A percentile compares a stretch with the other conserved stretches of the same genome.
Conservation (phyloP, 2,797 vertebrate genomes). For the Silurus lanzhouensis region DNA sequence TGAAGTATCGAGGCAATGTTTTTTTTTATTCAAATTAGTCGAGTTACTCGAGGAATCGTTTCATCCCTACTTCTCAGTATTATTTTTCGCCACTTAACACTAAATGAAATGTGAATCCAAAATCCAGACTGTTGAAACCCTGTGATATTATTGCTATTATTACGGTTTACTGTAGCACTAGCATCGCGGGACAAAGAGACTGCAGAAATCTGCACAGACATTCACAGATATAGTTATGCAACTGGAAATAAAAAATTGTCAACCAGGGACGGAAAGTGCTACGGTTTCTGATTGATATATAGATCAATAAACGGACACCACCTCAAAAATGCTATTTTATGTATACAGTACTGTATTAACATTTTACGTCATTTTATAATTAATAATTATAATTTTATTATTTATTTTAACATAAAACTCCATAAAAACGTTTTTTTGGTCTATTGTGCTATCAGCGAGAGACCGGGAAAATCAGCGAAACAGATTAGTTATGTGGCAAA, state of each 20-base stretch:
- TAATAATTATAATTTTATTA: background rate
- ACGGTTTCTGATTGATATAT: background rate
- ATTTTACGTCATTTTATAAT: background rate
- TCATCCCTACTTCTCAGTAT: no score
- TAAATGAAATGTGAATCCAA: background rate
- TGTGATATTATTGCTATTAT: background rate
- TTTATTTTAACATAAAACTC: no score
- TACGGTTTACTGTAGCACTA: background rate
- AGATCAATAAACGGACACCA: no score
- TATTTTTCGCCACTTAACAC: background rate
- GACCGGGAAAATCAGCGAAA: no score
- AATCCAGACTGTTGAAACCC: background rate
- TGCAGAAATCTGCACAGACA: constrained; percentile 14
- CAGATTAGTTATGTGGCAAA: no score
- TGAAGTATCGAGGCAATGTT: no score
- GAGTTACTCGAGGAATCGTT: no score
- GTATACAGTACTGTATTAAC: no score
- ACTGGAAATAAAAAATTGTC: constrained; percentile 6
- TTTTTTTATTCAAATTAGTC: no score
- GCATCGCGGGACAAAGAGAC: background rate
- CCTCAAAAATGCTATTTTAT: no score
- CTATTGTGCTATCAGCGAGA: no score
- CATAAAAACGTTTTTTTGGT: no score
- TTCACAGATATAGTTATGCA: constrained; percentile 27
- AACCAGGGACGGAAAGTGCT: background rate